Evolutionary conservation across 2,797 vertebrate species (phyloP).

Genomic region (Falco peregrinus): DNA sequence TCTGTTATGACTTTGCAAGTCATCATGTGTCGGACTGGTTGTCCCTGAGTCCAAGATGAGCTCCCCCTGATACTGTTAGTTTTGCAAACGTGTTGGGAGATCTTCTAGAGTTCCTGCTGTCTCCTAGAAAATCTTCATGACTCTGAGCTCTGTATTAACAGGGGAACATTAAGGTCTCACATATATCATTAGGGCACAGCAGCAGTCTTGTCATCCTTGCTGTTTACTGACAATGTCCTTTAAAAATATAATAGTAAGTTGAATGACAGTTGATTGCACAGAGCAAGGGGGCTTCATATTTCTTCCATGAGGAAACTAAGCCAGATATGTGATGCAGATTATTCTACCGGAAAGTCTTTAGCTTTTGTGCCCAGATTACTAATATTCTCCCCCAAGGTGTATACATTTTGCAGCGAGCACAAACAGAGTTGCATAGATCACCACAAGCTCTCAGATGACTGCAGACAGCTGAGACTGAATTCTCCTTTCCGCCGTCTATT

Average conservation of each 20-base stretch:
- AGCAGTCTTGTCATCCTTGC: neutral
- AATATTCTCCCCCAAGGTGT: slow-evolving; percentile 37
- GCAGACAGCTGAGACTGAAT: slow-evolving; percentile 20
- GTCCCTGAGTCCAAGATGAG: neutral
- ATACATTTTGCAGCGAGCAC: neutral
- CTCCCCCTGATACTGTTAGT: neutral
- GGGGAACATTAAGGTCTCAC: neutral
- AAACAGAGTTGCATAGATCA: neutral
- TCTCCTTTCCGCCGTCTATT: neutral
- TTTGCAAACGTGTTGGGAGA: neutral
- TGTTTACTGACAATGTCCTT: neutral
- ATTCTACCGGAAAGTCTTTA: slow-evolving; percentile 32
- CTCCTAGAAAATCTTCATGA: neutral
- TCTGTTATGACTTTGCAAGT: neutral
- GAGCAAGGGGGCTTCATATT: neutral
- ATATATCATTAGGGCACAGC: neutral
- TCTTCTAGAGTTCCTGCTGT: neutral
- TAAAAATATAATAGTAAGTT: neutral
- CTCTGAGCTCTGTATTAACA: neutral
- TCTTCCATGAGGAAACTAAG: slow-evolving; percentile 4
- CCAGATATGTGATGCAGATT: slow-evolving; percentile 19
- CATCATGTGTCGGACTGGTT: neutral
- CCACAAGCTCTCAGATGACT: slow-evolving; percentile 3
- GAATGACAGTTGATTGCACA: neutral
- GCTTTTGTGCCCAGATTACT: slow-evolving; percentile 35